These are phyloP conservation scores for Cartodere bifasciata DNA, from an alignment of 2,888 invertebrate species.

Conservation along the genomic window DNA sequence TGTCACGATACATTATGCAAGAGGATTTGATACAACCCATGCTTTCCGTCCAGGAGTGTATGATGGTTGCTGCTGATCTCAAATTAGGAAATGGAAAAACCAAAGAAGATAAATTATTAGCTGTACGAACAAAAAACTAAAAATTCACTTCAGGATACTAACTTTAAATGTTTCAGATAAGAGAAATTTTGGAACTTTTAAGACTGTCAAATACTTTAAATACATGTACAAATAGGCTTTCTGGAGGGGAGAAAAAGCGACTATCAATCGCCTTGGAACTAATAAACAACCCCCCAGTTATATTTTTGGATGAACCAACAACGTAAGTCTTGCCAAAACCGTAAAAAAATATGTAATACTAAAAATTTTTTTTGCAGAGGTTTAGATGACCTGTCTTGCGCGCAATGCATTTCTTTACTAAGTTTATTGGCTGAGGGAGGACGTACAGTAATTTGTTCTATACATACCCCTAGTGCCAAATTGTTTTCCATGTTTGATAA, in stretches of 20 bases:
- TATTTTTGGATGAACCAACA: slow-evolving; percentile 93
- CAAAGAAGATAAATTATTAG: slow-evolving; percentile 48
- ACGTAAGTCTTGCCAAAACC: slow-evolving; percentile 58
- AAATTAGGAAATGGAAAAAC: slow-evolving; percentile 62
- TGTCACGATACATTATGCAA: slow-evolving; percentile 95
- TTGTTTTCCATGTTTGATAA: slow-evolving; percentile 86
- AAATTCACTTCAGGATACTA: background rate
- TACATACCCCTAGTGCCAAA: slow-evolving; percentile 93
- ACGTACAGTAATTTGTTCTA: slow-evolving; percentile 83
- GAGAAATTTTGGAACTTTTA: slow-evolving; percentile 73
- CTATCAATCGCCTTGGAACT: slow-evolving; percentile 89
- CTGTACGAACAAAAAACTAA: slow-evolving; percentile 41
- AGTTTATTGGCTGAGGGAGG: slow-evolving; percentile 75
- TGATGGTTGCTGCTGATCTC: slow-evolving; percentile 80
- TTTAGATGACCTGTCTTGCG: slow-evolving; percentile 80
- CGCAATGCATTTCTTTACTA: slow-evolving; percentile 77
- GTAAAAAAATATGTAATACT: background rate
- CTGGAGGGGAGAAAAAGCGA: slow-evolving; percentile 87
- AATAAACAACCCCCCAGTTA: slow-evolving; percentile 87
- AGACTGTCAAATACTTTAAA: slow-evolving; percentile 59
- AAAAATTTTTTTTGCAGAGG: slow-evolving; percentile 47
- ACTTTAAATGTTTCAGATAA: slow-evolving; percentile 48
- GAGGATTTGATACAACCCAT: slow-evolving; percentile 75
- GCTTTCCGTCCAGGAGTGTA: slow-evolving; percentile 77
- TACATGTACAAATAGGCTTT: slow-evolving; percentile 61